Conservation (phyloP, 2,797 vertebrate species). For the Pangasius macronema region DNA sequence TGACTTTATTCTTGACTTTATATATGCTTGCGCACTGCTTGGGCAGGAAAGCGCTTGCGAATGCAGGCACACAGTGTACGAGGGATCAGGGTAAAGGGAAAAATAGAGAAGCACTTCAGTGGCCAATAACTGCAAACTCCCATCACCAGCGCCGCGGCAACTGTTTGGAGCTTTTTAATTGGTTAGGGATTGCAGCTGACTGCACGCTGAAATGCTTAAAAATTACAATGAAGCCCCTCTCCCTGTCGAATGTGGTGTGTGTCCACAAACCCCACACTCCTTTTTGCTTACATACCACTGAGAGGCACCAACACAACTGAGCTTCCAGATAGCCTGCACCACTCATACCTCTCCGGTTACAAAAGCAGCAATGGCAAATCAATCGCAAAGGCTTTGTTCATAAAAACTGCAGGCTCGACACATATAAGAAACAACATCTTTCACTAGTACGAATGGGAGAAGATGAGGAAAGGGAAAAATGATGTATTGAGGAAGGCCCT, state of each 20-base stretch:
- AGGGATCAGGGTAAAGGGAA: not conserved
- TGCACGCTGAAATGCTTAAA: slow-evolving; percentile 11
- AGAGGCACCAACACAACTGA: slow-evolving; percentile 15
- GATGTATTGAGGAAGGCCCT: slow-evolving; percentile 24
- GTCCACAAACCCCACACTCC: slow-evolving; percentile 41
- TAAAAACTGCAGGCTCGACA: slow-evolving; percentile 34
- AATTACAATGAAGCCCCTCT: slow-evolving; percentile 34
- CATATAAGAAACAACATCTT: not conserved
- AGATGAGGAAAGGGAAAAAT: not conserved
- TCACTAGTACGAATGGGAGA: slow-evolving; percentile 20
- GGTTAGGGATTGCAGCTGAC: slow-evolving; percentile 32
- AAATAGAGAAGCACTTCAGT: slow-evolving; percentile 9
- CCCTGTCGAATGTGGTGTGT: slow-evolving; percentile 27
- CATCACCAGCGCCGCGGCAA: slow-evolving; percentile 30
- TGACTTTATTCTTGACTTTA: slow-evolving; percentile 1
- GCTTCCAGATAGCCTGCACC: not conserved
- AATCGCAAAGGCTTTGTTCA: slow-evolving; percentile 33
- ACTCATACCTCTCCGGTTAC: slow-evolving; percentile 9
- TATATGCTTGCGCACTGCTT: too few relatives aligned
- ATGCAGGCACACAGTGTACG: not conserved
- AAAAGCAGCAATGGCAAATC: slow-evolving; percentile 46
- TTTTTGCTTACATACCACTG: not conserved
- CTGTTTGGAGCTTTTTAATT: slow-evolving; percentile 54
- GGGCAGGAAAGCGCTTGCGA: not conserved
- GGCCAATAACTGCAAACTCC: slow-evolving; percentile 26